Evolutionary conservation across 2,113 vertebrate species (phyloP).

Genomic region (Lamprotornis superbus): DNA sequence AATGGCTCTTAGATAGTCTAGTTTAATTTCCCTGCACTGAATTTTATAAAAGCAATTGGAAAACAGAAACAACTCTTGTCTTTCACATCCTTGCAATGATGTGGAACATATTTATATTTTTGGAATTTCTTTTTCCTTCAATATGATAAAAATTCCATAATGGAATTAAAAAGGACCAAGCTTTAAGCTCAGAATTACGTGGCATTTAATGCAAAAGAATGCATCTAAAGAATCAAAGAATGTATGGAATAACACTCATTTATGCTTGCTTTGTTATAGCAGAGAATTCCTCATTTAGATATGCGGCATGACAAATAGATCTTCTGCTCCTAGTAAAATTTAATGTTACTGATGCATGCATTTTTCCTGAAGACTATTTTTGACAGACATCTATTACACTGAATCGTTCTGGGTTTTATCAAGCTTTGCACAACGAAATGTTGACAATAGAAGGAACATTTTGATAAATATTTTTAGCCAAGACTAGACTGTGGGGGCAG

Average conservation of each 20-base stretch:
- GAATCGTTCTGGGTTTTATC: not conserved
- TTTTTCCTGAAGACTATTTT: slow-evolving; percentile 43
- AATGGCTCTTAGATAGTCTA: accelerated
- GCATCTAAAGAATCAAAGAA: not conserved
- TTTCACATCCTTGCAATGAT: not conserved
- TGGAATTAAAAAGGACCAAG: not conserved
- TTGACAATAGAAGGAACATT: not conserved
- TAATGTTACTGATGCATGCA: slow-evolving; percentile 28
- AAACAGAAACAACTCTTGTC: not conserved
- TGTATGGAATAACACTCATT: not conserved
- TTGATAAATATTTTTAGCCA: slow-evolving; percentile 30
- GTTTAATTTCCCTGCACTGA: not conserved
- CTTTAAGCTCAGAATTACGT: not conserved
- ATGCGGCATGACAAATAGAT: slow-evolving; percentile 17
- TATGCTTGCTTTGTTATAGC: not conserved
- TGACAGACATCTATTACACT: slow-evolving; percentile 31
- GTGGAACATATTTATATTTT: not conserved
- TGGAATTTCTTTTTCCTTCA: not conserved
- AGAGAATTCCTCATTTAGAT: slow-evolving; percentile 23
- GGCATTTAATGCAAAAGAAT: not conserved
- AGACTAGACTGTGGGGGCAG: not conserved
- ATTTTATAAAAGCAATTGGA: not conserved
- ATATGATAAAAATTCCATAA: not conserved
- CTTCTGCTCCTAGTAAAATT: slow-evolving; percentile 29
- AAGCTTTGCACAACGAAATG: not conserved